Evolutionary conservation across 1,140 invertebrate species (phyloP), one percentile per base, ranked within the genome.

Genomic region (Drosophila saltans): DNA sequence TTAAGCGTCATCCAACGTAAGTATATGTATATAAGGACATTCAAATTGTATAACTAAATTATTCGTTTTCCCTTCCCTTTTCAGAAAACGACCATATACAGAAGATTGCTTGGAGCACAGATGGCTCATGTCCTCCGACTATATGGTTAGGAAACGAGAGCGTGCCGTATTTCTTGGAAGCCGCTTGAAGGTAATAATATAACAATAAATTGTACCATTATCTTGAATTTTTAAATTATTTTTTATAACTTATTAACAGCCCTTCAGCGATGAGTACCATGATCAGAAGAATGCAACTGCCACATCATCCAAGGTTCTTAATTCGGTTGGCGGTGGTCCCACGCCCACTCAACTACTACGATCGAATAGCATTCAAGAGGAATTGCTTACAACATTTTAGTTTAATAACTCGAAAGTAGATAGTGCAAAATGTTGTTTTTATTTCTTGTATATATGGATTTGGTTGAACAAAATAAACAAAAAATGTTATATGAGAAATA

Each of bases 81-180:
- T 58, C 80, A 98, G 97, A 76, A 98, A 99, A 94, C 94, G 98
- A 91, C 97, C 98, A 61, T 95, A 96, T 52, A 95, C 97, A 0
- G 98, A 99, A 83, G 98, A 99, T 92, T 98, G 97, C 83, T 95
- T 97, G 81, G 98, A 99, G 90, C 97, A 99, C 92, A 96, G 98
- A 92, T 99, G 98, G 98, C 93, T 99, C 16, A 94, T 97, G 70
- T 96, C 97, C 3, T 96, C 96, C 2, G 98, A 99, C 91, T 97
- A 96, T 89, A 98, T 99, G 96, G 96, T 98, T 62, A 97, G 97
- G 93, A 98, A 97, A 90, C 94, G 98, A 41, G 97, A 99, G 92
- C 93, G 97, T 72, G 96, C 97, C n/a, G 93, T 96, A 56, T 98
- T 98, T 93, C 93, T 96, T 33, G 96, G 97, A 33, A 96, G 95